These are phyloP conservation scores for Neelides sp. DNA, from an alignment of 1,140 invertebrate species.

Conservation along the genomic window DNA sequence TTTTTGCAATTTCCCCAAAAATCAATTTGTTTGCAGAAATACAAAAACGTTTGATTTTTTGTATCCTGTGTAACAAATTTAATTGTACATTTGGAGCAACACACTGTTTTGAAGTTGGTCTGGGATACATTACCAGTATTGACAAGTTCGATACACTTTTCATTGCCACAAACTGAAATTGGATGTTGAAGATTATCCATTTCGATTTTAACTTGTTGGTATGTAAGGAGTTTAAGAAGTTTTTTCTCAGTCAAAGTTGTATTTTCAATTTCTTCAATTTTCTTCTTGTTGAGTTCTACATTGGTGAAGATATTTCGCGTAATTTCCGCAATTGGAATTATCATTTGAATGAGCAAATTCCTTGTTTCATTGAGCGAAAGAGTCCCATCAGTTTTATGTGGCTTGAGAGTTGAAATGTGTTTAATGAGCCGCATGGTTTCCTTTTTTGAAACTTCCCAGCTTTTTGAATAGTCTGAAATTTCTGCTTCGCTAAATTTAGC, in stretches of 20 bases:
- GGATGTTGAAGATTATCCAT: background rate
- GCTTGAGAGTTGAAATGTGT: background rate
- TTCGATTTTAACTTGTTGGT: background rate
- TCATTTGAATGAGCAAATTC: background rate
- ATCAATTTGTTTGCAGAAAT: background rate
- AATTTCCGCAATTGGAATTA: conserved; percentile 2
- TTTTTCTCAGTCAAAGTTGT: background rate
- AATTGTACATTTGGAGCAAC: background rate
- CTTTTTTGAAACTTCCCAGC: background rate
- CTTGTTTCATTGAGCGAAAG: background rate
- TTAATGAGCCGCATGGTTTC: conserved; percentile 2
- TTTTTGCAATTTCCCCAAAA: background rate
- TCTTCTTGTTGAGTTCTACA: conserved; percentile 11
- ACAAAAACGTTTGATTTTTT: background rate
- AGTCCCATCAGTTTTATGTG: background rate
- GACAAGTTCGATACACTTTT: background rate
- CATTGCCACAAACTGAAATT: background rate
- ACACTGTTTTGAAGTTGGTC: background rate
- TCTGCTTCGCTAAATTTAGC: background rate
- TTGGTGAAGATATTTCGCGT: background rate
- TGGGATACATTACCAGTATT: background rate
- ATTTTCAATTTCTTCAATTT: background rate
- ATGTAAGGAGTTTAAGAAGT: background rate
- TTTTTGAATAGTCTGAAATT: conserved; percentile 1
- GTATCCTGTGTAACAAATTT: background rate